These are phyloP conservation scores for Tetheella fluctuosa DNA, from an alignment of 2,888 invertebrate species.

Conservation along the genomic window DNA sequence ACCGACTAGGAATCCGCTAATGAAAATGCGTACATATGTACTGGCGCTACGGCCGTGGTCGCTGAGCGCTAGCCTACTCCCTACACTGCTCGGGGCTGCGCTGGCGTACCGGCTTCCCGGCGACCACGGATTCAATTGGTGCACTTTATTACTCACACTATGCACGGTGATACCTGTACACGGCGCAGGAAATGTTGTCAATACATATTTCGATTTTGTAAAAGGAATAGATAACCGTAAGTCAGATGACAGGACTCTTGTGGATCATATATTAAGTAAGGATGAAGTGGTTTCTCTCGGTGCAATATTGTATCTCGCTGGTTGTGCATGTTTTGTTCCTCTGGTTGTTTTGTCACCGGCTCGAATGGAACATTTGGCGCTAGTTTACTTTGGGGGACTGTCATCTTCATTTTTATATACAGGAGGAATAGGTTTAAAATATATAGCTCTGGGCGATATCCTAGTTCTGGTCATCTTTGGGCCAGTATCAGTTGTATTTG, in stretches of 20 bases:
- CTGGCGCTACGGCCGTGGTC: slow-evolving; percentile 97
- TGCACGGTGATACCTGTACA: slow-evolving; percentile 96
- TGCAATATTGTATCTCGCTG: slow-evolving; percentile 93
- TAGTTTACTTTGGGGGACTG: slow-evolving; percentile 97
- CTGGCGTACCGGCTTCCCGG: slow-evolving; percentile 93
- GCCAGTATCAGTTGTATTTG: slow-evolving; percentile 96
- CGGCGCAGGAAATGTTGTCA: slow-evolving; percentile 98
- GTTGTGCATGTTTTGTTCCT: slow-evolving; percentile 92
- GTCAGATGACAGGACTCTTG: slow-evolving; percentile 96
- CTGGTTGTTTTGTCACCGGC: slow-evolving; percentile 93
- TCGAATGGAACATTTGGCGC: slow-evolving; percentile 96
- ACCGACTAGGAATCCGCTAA: slow-evolving; percentile 83
- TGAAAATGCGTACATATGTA: slow-evolving; percentile 95
- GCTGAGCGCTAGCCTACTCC: slow-evolving; percentile 94
- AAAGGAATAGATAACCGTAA: slow-evolving; percentile 97
- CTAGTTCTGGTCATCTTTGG: slow-evolving; percentile 96
- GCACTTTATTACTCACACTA: slow-evolving; percentile 91
- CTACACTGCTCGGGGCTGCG: slow-evolving; percentile 94
- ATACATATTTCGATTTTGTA: slow-evolving; percentile 97
- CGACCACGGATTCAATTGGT: slow-evolving; percentile 89
- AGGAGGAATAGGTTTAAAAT: slow-evolving; percentile 97
- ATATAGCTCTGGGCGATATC: slow-evolving; percentile 97
- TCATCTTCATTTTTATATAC: slow-evolving; percentile 98
- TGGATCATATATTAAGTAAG: slow-evolving; percentile 92
- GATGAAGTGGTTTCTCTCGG: slow-evolving; percentile 94